A percentile compares a stretch with the other conserved stretches of the same genome.
Conservation (phyloP, 2,113 vertebrate species). For the Gnathonemus longibarbis region DNA sequence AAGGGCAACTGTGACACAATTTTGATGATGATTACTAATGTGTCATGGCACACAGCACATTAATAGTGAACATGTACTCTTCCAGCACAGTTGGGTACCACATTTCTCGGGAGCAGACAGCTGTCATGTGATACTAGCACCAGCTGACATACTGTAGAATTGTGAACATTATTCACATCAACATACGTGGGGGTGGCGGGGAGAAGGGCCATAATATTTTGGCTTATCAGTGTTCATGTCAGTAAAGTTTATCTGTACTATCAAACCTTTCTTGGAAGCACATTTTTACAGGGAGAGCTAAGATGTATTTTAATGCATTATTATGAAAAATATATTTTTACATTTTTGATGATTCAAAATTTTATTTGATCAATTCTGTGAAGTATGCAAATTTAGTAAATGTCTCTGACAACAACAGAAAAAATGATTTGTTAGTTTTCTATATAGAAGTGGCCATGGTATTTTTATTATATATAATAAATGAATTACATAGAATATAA, state of each 20-base stretch:
- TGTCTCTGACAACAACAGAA: not conserved
- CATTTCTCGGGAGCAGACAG: not conserved
- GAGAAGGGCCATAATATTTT: not conserved
- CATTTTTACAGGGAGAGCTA: not conserved
- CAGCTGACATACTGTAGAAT: not conserved
- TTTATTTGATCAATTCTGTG: not conserved
- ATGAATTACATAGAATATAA: not conserved
- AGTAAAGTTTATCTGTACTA: not conserved
- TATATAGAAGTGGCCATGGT: not conserved
- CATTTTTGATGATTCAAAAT: not conserved
- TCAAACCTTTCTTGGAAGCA: not conserved
- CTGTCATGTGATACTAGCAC: not conserved
- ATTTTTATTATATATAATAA: not conserved
- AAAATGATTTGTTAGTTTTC: not conserved
- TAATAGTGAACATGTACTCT: not conserved
- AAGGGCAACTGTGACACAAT: not conserved
- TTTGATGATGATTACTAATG: not conserved
- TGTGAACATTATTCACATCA: not conserved
- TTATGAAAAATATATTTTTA: not conserved
- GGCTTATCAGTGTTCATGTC: not conserved
- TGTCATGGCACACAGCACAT: not conserved
- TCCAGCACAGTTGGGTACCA: not conserved
- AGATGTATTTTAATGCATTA: not conserved
- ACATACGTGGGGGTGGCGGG: not conserved
- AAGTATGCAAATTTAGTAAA: not conserved